These are phyloP conservation scores for Araneus ventricosus DNA, from an alignment of 1,140 invertebrate genomes.

Conservation along the genomic window DNA sequence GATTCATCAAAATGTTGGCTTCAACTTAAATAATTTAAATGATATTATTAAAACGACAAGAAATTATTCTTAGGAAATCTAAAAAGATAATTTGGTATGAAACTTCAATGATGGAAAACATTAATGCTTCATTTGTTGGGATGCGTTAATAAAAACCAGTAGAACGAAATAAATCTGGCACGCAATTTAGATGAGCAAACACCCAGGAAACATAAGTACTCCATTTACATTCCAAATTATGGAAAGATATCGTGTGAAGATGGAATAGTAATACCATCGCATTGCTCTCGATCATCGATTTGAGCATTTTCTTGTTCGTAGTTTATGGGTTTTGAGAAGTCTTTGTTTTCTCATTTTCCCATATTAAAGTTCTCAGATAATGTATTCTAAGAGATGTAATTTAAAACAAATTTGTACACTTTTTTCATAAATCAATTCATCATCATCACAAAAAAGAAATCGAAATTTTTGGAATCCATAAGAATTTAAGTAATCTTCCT, in stretches of 20 bases:
- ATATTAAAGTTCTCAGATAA: not conserved
- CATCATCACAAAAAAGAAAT: too few species aligned
- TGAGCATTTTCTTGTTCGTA: not conserved
- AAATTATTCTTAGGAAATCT: too few species aligned
- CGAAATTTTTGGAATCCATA: too few species aligned
- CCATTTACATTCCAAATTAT: conserved; percentile 11
- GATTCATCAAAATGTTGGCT: too few species aligned
- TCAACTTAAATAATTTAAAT: too few species aligned
- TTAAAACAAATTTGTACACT: too few species aligned
- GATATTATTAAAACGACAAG: too few species aligned
- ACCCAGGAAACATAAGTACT: not conserved
- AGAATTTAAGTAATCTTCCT: too few species aligned
- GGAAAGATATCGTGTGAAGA: not conserved
- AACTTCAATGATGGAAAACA: too few species aligned
- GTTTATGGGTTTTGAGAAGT: not conserved
- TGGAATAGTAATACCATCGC: not conserved
- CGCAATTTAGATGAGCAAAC: not conserved
- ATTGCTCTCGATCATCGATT: not conserved
- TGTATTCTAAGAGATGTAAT: not conserved
- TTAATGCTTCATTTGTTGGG: too few species aligned
- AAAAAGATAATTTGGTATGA: too few species aligned
- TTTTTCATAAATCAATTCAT: too few species aligned
- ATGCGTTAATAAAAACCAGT: not conserved
- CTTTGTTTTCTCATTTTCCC: not conserved
- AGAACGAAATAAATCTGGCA: not conserved